These are phyloP conservation scores for Malacoctenus gilli DNA, from an alignment of 2,797 vertebrate species.

Conservation along the genomic window DNA sequence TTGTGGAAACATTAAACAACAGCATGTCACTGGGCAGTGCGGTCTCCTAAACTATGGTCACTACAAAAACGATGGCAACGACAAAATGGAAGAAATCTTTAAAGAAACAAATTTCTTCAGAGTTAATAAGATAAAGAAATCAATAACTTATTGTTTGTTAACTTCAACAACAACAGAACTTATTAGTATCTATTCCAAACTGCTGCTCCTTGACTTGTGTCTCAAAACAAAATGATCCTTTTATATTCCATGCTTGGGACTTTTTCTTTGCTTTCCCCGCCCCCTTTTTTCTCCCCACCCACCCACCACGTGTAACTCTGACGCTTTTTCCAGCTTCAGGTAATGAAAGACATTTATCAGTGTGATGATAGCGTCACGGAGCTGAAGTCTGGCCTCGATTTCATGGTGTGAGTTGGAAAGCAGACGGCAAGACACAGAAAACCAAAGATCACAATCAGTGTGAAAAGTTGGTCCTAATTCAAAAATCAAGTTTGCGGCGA, in stretches of 20 bases:
- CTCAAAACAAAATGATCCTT: conserved; percentile 22
- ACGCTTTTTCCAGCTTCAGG: conserved; percentile 34
- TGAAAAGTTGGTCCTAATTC: neutral
- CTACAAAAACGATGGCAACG: neutral
- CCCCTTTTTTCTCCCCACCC: conserved; percentile 42
- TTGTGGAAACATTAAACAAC: conserved; percentile 31
- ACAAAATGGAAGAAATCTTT: neutral
- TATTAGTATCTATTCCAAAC: conserved; percentile 18
- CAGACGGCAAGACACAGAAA: neutral
- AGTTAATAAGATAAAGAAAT: neutral
- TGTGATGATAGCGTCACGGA: neutral
- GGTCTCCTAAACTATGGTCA: neutral
- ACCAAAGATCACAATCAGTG: neutral
- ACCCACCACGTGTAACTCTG: conserved; percentile 54
- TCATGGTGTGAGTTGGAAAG: neutral
- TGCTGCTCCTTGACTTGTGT: conserved; percentile 12
- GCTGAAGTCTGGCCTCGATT: neutral
- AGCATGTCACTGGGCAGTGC: conserved; percentile 34
- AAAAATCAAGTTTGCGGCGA: neutral
- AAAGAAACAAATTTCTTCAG: conserved; percentile 10
- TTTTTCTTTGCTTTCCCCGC: conserved; percentile 28
- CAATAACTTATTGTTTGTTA: neutral
- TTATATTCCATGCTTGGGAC: conserved; percentile 14
- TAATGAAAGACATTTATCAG: neutral
- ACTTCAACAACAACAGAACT: neutral